Base-by-base conservation (phyloP, 1,140 invertebrate species). In the Heterodera schachtii region DNA sequence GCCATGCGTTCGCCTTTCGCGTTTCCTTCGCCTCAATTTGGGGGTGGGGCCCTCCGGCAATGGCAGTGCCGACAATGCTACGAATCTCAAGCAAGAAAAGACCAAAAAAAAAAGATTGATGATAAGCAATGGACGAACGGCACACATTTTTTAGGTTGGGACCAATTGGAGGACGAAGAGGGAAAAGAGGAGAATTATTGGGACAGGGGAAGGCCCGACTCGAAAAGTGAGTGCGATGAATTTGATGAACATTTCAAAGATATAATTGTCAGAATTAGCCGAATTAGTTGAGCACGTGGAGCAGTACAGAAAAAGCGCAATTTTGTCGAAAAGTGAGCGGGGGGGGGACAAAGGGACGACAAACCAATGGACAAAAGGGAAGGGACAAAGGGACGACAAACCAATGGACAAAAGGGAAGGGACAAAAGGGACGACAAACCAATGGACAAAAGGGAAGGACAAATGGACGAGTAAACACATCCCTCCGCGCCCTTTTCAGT, bases 241-340 rank as follows among this genome's bases (percentile, higher is more conserved):
- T 69, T n/a, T 43, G 67, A 43, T 21, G 6, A 7, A 19, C 7
- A 31, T 9, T 43, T 19, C 8, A 9, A 69, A 69, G 7, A 6
- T n/a, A 52, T 6, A 52, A 52, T 52, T 52, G 49, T 43, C 7
- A 70, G 76, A 78, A 46, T 57, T 93, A 41, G 95, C 95, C 1
- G 90, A 93, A 44, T 94, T 94, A 85, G 94, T 96, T 8, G 93
- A 95, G 46, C 95, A 95, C n/a, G 96, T 95, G 85, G 95, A 95
- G 95, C 90, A 93, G 93, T 93, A 78, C 31, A 52, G 75, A 71
- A 78, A 85, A 60, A 73, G 84, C 49, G 76, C 81, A 44, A 84
- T 75, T 21, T 84, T 78, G 81, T 76, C 88, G 92, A 46, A 93
- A 94, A 52, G 82, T 83, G 31, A 75, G 60, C 70, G 44, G 73